phyloP scores from a whole-genome alignment of 92 coral and sea anemone genomes.

The Porites cylindrica region DNA sequence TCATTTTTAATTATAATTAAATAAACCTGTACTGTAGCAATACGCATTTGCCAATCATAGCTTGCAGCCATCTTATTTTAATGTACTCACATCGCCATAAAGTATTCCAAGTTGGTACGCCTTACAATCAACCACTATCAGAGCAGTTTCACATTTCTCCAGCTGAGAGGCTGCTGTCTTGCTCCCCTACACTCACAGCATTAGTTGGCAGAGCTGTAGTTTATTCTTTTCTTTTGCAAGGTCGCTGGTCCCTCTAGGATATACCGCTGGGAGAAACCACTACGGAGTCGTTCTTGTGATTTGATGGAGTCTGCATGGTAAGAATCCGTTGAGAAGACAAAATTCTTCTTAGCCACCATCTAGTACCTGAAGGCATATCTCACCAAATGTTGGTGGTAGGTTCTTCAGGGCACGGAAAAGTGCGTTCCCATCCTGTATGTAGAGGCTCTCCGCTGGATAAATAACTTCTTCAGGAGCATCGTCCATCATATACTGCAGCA shows the following conservation, averaged over 20 bases:
- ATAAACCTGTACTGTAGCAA: too few species aligned
- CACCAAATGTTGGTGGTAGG: slow-evolving; percentile 44
- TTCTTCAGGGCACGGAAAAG: slow-evolving; percentile 24
- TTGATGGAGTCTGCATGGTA: too few species aligned
- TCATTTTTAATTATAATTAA: too few species aligned
- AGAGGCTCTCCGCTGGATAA: slow-evolving; percentile 38
- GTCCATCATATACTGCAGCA: too few species aligned
- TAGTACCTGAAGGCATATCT: slow-evolving; percentile 54
- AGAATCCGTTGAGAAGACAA: too few species aligned
- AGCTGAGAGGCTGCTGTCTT: background rate
- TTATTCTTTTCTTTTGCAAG: slow-evolving; percentile 24
- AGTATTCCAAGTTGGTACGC: background rate
- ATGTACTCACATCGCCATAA: background rate
- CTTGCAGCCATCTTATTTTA: background rate
- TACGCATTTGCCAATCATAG: too few species aligned
- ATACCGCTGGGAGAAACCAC: too few species aligned
- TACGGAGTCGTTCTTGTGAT: too few species aligned
- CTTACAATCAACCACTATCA: background rate
- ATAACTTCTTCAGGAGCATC: background rate
- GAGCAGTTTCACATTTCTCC: background rate
- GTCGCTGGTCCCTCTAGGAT: too few species aligned
- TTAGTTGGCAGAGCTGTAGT: background rate
- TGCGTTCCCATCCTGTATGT: slow-evolving; percentile 39
- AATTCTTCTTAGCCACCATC: slow-evolving; percentile 24
- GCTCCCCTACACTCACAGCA: background rate